Evolutionary conservation across 2,888 invertebrate species (phyloP), one percentile per base, ranked within the genome.

Genomic region (Seira sanloemensis): DNA sequence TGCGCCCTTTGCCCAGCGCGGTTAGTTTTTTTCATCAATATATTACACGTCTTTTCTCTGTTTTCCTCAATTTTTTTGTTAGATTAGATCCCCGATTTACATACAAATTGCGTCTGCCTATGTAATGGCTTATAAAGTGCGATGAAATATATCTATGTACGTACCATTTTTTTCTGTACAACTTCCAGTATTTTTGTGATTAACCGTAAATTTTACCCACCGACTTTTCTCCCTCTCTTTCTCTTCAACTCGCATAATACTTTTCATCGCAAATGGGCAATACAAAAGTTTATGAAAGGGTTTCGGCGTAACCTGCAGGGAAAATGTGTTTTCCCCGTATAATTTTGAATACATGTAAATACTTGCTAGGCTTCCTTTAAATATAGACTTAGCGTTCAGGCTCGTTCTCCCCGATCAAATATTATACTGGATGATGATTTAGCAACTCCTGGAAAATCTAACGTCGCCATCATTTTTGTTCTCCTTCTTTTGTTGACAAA

Each of bases 101-200:
- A 83, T 83, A 72, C 77, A 83, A 83, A 83, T 83, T 83, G 82
- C 77, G 23, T 21, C 62, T 62, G n/a, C 62, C 62, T 16, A 18
- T 4, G 9, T 16, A 18, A 2, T n/a, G n/a, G n/a, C n/a, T n/a
- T n/a, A n/a, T n/a, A n/a, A n/a, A n/a, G n/a, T n/a, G n/a, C n/a
- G n/a, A n/a, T n/a, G n/a, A n/a, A n/a, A n/a, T n/a, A n/a, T n/a
- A n/a, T n/a, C n/a, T n/a, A n/a, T n/a, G n/a, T n/a, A n/a, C 18
- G 4, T 7, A 37, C 37, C 37, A 4, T 37, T 58, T 18, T 58
- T 58, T 18, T 4, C 2, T 58, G n/a, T 58, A 19, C 62, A 7
- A 62, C n/a, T 50, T 50, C 19, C 62, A 62, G n/a, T n/a, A 12
- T 37, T 37, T 50, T 50, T 50, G 50, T 50, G 62, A 62, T 62